Conservation (phyloP, 2,888 invertebrate genomes). For the Acrobasis repandana region DNA sequence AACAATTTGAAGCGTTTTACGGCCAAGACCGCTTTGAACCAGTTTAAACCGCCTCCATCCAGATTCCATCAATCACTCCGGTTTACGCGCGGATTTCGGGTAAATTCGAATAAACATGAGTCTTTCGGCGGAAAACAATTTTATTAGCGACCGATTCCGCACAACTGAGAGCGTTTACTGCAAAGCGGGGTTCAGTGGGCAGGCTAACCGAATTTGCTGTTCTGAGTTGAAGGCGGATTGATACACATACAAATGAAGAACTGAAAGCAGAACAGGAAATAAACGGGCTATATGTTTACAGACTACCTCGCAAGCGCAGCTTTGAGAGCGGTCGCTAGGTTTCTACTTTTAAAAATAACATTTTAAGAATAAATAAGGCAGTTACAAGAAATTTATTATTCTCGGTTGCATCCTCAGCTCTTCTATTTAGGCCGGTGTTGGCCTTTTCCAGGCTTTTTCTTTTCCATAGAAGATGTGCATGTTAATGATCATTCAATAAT, state of each 20-base stretch:
- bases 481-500: too few species aligned
- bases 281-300: too few species aligned
- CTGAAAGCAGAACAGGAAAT: too few species aligned
- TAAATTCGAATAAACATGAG: constrained; percentile 20
- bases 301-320: too few species aligned
- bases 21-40: constrained; percentile 17
- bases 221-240: background rate
- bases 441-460: too few species aligned
- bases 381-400: too few species aligned
- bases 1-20: constrained; percentile 10
- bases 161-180: constrained; percentile 17
- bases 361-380: too few species aligned
- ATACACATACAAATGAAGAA: background rate
- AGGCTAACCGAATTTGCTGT: constrained; percentile 11
- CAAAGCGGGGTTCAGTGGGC: constrained; percentile 13
- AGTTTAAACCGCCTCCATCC: constrained; percentile 11
- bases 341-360: too few species aligned
- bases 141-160: constrained; percentile 19
- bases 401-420: too few species aligned
- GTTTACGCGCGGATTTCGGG: constrained; percentile 10
- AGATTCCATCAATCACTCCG: constrained; percentile 19
- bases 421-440: too few species aligned
- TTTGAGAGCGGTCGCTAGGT: too few species aligned
- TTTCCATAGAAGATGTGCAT: too few species aligned
- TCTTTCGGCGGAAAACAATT: constrained; percentile 22